A percentile compares a stretch with the other conserved stretches of the same genome.
These are phyloP conservation scores for Brenthis hecate DNA, from an alignment of 2,888 invertebrate genomes.

Conservation along the genomic window DNA sequence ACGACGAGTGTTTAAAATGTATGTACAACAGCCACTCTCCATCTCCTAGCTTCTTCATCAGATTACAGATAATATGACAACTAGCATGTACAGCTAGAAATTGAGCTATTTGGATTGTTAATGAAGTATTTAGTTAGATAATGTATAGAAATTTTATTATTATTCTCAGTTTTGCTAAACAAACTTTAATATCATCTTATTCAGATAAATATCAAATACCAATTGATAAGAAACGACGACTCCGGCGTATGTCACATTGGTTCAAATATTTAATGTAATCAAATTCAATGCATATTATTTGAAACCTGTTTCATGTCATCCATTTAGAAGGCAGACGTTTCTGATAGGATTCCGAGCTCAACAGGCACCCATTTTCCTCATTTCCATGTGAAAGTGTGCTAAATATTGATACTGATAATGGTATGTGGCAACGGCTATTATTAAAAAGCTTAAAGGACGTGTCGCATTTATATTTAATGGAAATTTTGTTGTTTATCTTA, in stretches of 20 bases:
- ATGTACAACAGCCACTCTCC: too few relatives aligned
- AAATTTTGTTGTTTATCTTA: neutral
- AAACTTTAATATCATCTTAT: neutral
- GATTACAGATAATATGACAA: too few relatives aligned
- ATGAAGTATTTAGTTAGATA: too few relatives aligned
- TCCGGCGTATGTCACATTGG: neutral
- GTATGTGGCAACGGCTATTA: constrained; percentile 29
- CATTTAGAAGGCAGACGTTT: constrained; percentile 37
- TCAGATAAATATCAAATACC: neutral
- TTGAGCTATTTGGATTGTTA: too few relatives aligned
- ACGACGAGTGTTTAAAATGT: too few relatives aligned
- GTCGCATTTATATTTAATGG: neutral
- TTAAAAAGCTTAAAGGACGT: constrained; percentile 8
- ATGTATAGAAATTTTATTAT: too few relatives aligned
- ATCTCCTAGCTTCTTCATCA: too few relatives aligned
- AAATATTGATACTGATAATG: constrained; percentile 33
- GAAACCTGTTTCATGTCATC: constrained; percentile 54
- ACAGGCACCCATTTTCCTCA: constrained; percentile 41
- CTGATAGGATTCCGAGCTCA: constrained; percentile 38
- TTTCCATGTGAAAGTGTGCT: constrained; percentile 43
- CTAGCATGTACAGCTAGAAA: too few relatives aligned
- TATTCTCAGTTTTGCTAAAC: too few relatives aligned
- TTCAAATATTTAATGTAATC: constrained; percentile 53
- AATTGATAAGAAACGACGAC: neutral
- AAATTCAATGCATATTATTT: constrained; percentile 67